These are phyloP conservation scores for Andrena fulva DNA, from an alignment of 2,888 invertebrate genomes.

Conservation along the genomic window DNA sequence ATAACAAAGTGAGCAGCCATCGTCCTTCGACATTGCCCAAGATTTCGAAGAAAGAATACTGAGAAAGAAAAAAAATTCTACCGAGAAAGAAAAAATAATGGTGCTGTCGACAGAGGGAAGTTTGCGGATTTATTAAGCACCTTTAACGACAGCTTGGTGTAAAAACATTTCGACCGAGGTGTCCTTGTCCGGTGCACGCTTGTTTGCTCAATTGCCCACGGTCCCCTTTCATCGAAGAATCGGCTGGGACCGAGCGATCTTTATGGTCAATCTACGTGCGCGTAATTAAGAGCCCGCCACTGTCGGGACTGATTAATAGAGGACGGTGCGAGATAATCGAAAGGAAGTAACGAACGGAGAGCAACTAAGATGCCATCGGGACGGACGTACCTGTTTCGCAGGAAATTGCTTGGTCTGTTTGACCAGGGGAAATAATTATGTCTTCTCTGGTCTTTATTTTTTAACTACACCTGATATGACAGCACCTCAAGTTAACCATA, in stretches of 20 bases:
- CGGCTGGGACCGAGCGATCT: conserved; percentile 80
- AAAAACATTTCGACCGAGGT: conserved; percentile 43
- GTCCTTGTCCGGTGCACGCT: conserved; percentile 48
- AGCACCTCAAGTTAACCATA: background rate
- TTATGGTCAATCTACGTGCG: conserved; percentile 82
- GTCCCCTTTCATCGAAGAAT: conserved; percentile 76
- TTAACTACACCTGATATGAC: conserved; percentile 14
- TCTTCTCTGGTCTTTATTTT: conserved; percentile 1
- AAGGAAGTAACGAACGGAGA: conserved; percentile 84
- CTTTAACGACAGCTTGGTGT: conserved; percentile 49
- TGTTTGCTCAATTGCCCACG: conserved; percentile 52
- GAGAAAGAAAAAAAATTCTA: too few species aligned
- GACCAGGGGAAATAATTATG: conserved; percentile 65
- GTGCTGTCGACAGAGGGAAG: background rate
- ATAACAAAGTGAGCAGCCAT: too few species aligned
- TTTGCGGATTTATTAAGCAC: conserved; percentile 54
- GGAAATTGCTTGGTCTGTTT: conserved; percentile 69
- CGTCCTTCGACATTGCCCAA: too few species aligned
- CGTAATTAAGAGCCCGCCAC: conserved; percentile 83
- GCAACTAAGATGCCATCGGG: conserved; percentile 75
- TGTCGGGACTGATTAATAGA: conserved; percentile 84
- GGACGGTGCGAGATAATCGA: conserved; percentile 84
- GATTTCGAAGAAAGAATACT: too few species aligned
- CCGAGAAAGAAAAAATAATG: too few species aligned
- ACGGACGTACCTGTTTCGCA: conserved; percentile 62